These are phyloP conservation scores for Martes martes DNA, from an alignment of 2,113 vertebrate species.

Conservation along the genomic window DNA sequence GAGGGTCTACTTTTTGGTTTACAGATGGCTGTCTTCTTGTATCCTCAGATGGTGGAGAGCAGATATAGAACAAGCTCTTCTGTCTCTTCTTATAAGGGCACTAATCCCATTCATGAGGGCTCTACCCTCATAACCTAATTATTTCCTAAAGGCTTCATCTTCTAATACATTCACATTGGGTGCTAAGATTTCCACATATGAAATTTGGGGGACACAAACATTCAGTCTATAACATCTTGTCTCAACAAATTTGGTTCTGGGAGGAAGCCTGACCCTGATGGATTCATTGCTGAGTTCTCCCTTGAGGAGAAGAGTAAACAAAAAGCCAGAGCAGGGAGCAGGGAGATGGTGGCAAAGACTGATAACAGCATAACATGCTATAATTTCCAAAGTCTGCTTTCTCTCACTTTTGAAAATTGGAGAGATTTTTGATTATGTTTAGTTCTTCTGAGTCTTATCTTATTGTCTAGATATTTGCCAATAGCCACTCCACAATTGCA, in stretches of 20 bases:
- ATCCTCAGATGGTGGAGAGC: background rate
- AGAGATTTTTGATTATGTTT: background rate
- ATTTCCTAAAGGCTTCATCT: background rate
- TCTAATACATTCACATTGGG: background rate
- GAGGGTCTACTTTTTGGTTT: background rate
- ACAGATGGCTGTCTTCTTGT: background rate
- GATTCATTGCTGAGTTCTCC: background rate
- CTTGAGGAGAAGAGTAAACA: background rate
- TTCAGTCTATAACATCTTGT: background rate
- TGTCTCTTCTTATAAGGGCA: background rate
- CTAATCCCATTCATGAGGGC: background rate
- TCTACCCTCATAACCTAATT: background rate
- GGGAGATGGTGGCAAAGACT: background rate
- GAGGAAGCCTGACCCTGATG: background rate
- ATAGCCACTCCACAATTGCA: background rate
- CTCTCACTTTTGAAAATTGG: background rate
- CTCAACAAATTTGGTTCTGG: background rate
- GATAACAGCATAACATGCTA: accelerated
- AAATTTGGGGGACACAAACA: background rate
- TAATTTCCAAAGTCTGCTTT: background rate
- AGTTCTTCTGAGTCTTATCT: background rate
- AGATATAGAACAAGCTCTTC: background rate
- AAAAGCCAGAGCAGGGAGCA: background rate
- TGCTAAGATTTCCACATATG: background rate
- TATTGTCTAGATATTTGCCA: background rate